phyloP scores from a whole-genome alignment of 2,113 vertebrate species.

The Rostratula benghalensis region DNA sequence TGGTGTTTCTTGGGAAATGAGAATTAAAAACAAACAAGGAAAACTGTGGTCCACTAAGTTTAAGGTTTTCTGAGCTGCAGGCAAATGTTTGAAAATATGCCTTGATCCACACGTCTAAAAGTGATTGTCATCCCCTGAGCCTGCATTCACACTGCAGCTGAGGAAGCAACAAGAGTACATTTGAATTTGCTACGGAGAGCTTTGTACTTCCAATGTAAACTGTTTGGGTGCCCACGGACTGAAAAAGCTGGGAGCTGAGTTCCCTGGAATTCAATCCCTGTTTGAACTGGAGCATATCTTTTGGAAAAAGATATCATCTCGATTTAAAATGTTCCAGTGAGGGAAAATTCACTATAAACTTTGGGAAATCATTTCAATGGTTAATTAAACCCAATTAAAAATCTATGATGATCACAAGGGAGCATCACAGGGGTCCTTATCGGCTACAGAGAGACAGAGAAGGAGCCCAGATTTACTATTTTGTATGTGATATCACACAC shows the following conservation, averaged over 20 bases:
- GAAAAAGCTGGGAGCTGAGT: background rate
- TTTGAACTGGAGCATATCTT: background rate
- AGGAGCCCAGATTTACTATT: background rate
- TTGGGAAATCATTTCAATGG: background rate
- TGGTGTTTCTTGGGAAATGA: background rate
- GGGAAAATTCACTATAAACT: background rate
- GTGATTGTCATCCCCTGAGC: background rate
- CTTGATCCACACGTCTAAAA: background rate
- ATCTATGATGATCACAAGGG: background rate
- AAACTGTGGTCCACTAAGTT: background rate
- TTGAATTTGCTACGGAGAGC: background rate
- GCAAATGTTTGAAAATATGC: background rate
- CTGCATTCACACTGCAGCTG: background rate
- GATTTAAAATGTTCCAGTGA: slow-evolving; percentile 13
- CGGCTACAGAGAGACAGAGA: background rate
- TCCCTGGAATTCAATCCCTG: background rate
- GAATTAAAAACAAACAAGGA: background rate
- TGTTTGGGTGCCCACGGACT: background rate
- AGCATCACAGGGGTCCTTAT: slow-evolving; percentile 4
- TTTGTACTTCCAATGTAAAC: background rate
- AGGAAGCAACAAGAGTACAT: background rate
- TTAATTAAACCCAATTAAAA: slow-evolving; percentile 51
- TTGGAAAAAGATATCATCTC: background rate
- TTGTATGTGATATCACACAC: background rate
- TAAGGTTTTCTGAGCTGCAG: background rate